These are phyloP conservation scores for Romanomermis culicivorax DNA, from an alignment of 2,888 invertebrate species.

Conservation along the genomic window DNA sequence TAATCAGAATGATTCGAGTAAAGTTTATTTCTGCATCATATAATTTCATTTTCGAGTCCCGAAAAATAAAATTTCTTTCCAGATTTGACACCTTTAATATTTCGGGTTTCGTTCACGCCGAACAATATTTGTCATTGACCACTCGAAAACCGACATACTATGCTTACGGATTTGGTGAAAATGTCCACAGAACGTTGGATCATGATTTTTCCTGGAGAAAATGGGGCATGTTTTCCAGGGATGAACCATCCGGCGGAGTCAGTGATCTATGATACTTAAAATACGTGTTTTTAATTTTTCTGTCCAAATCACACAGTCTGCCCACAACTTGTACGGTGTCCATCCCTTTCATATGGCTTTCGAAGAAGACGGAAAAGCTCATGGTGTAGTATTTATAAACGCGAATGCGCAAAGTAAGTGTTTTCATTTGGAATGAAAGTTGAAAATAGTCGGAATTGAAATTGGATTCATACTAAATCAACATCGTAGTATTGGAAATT, in stretches of 20 bases:
- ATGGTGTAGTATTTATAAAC: not conserved
- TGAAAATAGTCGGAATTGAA: not conserved
- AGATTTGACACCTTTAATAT: not conserved
- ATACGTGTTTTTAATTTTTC: not conserved
- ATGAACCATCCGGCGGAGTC: conserved; percentile 16
- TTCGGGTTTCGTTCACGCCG: conserved; percentile 8
- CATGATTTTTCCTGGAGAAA: conserved; percentile 24
- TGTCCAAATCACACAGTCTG: not conserved
- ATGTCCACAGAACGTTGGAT: conserved; percentile 20
- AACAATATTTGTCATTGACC: conserved; percentile 23
- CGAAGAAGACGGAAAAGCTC: not conserved
- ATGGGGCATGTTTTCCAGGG: conserved; percentile 26
- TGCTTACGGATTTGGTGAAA: conserved; percentile 27
- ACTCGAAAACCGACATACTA: conserved; percentile 17
- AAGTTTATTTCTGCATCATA: not conserved
- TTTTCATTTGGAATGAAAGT: not conserved
- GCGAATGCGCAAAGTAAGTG: not conserved
- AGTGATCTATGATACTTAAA: conserved; percentile 1
- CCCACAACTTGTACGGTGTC: conserved; percentile 4
- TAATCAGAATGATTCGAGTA: no score
- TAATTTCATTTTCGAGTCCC: no score
- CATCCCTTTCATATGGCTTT: conserved; percentile 6
- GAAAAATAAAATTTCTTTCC: no score
- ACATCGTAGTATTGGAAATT: no score
- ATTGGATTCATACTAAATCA: no score